phyloP scores from a whole-genome alignment of 2,797 vertebrate genomes.

The Allobates femoralis region DNA sequence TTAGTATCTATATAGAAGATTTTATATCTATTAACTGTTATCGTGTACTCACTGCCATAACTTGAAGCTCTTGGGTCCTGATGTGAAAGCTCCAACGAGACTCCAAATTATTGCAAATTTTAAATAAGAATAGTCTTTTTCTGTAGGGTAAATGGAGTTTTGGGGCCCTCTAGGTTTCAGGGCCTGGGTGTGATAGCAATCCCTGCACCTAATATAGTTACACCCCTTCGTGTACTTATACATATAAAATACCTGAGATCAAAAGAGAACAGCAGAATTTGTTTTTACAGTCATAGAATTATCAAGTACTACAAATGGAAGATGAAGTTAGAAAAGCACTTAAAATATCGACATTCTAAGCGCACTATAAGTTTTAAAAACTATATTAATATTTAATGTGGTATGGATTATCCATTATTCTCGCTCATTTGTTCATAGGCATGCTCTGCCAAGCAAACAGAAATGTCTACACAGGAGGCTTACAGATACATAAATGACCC shows the following conservation, averaged over 20 bases:
- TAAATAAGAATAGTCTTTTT: too few relatives aligned
- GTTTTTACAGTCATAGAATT: slow-evolving; percentile 41
- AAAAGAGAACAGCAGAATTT: slow-evolving; percentile 8
- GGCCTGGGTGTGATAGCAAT: too few relatives aligned
- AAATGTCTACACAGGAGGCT: not conserved
- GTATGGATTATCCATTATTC: slow-evolving; percentile 51
- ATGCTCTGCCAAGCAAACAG: slow-evolving; percentile 13
- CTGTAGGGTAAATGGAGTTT: too few relatives aligned
- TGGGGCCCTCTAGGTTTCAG: too few relatives aligned
- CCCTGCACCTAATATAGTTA: too few relatives aligned
- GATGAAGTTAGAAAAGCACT: slow-evolving; percentile 40
- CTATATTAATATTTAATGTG: slow-evolving; percentile 58
- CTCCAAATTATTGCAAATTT: too few relatives aligned
- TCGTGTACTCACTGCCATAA: too few relatives aligned
- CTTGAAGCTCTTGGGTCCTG: too few relatives aligned
- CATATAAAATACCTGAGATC: not conserved
- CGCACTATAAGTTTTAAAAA: slow-evolving; percentile 39
- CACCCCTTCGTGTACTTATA: slow-evolving; percentile 20
- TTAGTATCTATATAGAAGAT: too few relatives aligned
- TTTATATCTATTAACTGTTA: too few relatives aligned
- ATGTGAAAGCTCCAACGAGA: too few relatives aligned
- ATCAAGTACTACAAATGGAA: slow-evolving; percentile 45
- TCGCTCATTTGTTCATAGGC: slow-evolving; percentile 37
- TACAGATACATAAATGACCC: slow-evolving; percentile 1
- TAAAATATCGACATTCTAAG: slow-evolving; percentile 51